Percentiles rank a stretch among this genome's conserved stretches.
Conservation (phyloP, 2,113 vertebrate species). For the Apus apus region DNA sequence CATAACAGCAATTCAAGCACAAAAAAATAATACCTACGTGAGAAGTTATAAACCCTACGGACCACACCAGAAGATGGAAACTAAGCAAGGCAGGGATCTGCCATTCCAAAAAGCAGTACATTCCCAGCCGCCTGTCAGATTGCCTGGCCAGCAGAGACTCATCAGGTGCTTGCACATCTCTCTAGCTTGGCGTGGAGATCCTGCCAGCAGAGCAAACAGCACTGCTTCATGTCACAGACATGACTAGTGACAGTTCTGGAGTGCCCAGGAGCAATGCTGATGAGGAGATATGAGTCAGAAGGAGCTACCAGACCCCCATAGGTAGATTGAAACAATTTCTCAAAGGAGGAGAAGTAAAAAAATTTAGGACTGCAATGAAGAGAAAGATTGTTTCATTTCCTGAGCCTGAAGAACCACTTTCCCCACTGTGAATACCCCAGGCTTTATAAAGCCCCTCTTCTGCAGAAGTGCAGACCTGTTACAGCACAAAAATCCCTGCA, state of each 20-base stretch:
- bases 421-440: background rate
- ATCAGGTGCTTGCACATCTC: background rate
- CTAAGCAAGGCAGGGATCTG: accelerated
- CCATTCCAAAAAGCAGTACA: background rate
- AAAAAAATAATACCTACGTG: accelerated
- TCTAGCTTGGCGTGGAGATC: accelerated
- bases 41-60: background rate
- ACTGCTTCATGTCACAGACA: accelerated
- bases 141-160: background rate
- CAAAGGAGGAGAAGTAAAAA: background rate
- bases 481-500: background rate
- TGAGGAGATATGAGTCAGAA: background rate
- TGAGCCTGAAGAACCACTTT: background rate
- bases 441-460: background rate
- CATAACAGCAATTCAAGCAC: background rate
- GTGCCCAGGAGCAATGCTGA: background rate
- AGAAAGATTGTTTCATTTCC: background rate
- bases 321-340: background rate
- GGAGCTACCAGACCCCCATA: background rate
- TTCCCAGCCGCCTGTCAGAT: background rate
- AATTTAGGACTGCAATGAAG: background rate
- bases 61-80: background rate
- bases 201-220: background rate
- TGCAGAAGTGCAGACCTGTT: background rate
- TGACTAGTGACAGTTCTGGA: background rate